Evolutionary conservation across 2,797 vertebrate genomes (phyloP), one percentile per base, ranked within the genome.

Genomic region (Darevskia nairensis): DNA sequence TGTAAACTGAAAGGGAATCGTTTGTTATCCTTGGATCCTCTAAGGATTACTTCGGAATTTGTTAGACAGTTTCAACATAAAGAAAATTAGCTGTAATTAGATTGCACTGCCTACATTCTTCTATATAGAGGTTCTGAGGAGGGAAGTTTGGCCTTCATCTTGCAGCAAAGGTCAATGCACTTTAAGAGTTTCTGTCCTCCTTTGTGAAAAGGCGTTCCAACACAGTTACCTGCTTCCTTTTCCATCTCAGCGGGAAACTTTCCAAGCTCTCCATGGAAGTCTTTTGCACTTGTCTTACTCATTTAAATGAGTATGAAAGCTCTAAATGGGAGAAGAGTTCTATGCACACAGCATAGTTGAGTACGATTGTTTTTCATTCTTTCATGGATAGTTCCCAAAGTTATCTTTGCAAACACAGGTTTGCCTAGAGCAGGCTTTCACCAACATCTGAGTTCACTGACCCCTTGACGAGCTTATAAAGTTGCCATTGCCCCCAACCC

Each of bases 21-120:
- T 78, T 10, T 90, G 87, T 92, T 91, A 95, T 94, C 84, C 91
- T 94, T 86, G 91, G 77, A 94, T 85, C 59, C 90, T 93, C 90
- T 35, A 88, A 86, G 27, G 90, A 94, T 91, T 94, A 93, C 84
- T 96, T 94, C 68, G 89, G 83, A 95, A 95, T 94, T 94, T 91
- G 68, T 89, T 91, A 90, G 82, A 91, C 25, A 3, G 72, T 90
- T 93, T 92, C 82, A 86, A 90, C 89, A 91, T 32, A 86, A 90
- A 89, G 21, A 95, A 95, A 95, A 95, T 92, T 89, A 94, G 82
- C 64, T 94, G 80, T 87, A 93, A 95, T 90, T 94, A 95, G 89
- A 85, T 66, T 81, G 84, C n/a, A 81, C 66, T 91, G 89, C 75
- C 46, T 27, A 72, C 72, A 29, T 94, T 93, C 85, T 61, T 88